Base-by-base conservation (phyloP, 2,888 invertebrate species). In the Rutpela maculata region DNA sequence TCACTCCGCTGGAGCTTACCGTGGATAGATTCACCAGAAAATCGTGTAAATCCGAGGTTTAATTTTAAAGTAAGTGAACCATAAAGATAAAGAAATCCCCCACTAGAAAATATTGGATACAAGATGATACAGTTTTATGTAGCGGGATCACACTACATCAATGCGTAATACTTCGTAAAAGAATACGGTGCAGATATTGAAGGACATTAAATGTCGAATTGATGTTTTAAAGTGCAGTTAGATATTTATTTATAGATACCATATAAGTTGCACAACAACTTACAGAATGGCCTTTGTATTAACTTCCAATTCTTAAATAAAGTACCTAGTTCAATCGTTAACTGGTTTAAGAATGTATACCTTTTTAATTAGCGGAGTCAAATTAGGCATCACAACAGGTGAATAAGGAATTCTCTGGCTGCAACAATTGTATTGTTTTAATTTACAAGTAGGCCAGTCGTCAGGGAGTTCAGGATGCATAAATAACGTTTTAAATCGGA, bases 51-150 rank as follows among this genome's bases (percentile, higher is more conserved):
- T 56, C 68, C 68, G 50, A 31, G 38, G 68, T 69, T 57, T 66
- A 73, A 74, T 75, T 67, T 73, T 50, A 70, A 72, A 59, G 67
- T 63, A 75, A 75, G 18, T 79, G 74, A 81, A 76, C 69, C 68
- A 74, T 76, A 66, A 81, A 81, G 79, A 81, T 80, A 80, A 76
- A 69, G 76, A 68, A 74, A 77, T 35, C 55, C 35, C n/a, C 12
- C 60, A 65, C 65, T 66, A 26, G 69, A 74, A 77, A 74, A 69
- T 70, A 69, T 59, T 50, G 70, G 66, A 65, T 74, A 73, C 68
- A 67, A 43, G 66, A 60, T 67, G 70, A 77, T 77, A 76, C 75
- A 76, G 74, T 56, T 66, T 73, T 60, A 55, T 70, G 60, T 43
- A 57, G 69, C 62, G 69, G 73, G 72, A 76, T 76, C 62, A 73